Evolutionary conservation across 2,888 invertebrate genomes (phyloP), one percentile per base, ranked within the genome.

Genomic region (Epistrophe eligans): DNA sequence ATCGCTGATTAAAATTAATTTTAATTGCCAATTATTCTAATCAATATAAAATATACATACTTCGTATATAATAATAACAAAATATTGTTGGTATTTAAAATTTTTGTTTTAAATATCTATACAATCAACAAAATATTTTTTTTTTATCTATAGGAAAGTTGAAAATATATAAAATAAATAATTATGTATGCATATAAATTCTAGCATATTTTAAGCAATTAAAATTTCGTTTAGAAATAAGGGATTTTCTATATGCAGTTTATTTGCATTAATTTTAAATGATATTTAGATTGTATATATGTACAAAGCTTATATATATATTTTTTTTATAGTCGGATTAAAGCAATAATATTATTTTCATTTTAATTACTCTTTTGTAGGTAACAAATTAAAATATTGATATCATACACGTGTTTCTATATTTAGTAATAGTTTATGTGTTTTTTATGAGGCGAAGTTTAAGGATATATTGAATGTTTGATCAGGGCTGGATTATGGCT

Each of bases 1-100:
- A 70, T 77, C 35, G 73, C 48, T 77, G 66, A 73, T 77, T 70
- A 81, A 83, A 84, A 48, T 76, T 48, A 43, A 76, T 72, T 72
- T 76, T 50, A 76, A 76, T 71, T 58, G 32, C 35, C 71, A 58
- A 57, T 76, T 55, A 35, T 35, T 64, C 77, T 81, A 81, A 81
- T 76, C 81, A 64, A 48, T 57, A 71, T n/a, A 32, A 35, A 66
- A 48, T 55, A 28, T 0, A 55, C 19, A 52, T 43, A 50, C 11
- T 4, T 6, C 35, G 2, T 15, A 50, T 17, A 17, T 40, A 38
- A 15, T 55, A 13, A 45, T 32, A 67, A 13, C 9, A 35, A 19
- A n/a, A 35, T 57, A 35, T 38, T 58, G 0, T 38, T 58, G 11
- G 5, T 58, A 1, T 57, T 10, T 55, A 15, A 4, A 24, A 2